Conservation (phyloP, 1,140 invertebrate genomes). For the Euura saliciscinereae region DNA sequence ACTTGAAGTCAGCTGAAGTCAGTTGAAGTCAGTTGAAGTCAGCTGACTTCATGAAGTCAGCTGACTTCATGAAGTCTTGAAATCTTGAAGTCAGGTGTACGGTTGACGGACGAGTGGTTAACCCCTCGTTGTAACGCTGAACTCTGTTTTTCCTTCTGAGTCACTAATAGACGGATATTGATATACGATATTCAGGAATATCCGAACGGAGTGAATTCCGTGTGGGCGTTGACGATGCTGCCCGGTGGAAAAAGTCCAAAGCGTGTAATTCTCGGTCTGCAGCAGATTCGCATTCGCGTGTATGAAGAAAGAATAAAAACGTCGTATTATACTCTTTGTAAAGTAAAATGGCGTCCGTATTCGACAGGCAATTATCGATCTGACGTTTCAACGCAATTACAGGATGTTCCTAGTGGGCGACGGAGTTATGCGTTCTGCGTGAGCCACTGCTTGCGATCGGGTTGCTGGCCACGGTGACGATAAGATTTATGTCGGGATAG, state of each 20-base stretch:
- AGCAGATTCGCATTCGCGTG: no score
- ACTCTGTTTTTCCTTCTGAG: no score
- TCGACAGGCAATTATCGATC: conserved; percentile 1
- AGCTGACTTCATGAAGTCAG: no score
- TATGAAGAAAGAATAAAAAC: no score
- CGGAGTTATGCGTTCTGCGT: conserved; percentile 2
- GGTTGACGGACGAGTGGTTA: no score
- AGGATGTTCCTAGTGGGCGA: neutral
- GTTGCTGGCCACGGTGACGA: neutral
- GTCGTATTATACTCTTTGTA: neutral
- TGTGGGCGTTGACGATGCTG: neutral
- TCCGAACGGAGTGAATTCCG: neutral
- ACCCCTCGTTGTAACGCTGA: no score
- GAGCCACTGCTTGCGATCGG: neutral
- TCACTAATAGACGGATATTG: neutral
- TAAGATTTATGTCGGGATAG: conserved; percentile 7
- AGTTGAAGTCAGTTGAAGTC: no score
- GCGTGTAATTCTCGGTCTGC: no score
- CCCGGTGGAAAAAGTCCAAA: no score
- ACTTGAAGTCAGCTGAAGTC: no score
- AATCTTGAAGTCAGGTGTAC: no score
- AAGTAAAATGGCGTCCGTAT: neutral
- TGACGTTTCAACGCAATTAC: neutral
- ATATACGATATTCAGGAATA: neutral
- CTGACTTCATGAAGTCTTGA: no score